A percentile compares a stretch with the other conserved stretches of the same genome.
These are phyloP conservation scores for Brassicogethes aeneus DNA, from an alignment of 2,888 invertebrate species.

Conservation along the genomic window DNA sequence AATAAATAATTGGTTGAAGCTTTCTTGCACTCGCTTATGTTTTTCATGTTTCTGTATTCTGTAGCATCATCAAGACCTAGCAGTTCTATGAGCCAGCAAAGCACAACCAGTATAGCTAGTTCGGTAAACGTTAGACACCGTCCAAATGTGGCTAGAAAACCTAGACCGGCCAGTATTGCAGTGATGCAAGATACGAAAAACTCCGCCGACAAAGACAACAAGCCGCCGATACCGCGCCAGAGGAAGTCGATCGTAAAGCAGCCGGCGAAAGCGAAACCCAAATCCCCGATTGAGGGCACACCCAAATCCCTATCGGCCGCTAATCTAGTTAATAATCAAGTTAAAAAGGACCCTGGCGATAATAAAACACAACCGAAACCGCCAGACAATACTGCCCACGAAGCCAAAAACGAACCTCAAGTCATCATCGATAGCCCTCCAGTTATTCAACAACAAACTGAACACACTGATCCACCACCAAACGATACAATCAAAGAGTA, in stretches of 20 bases:
- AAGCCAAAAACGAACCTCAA: background rate
- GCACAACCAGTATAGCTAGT: constrained; percentile 52
- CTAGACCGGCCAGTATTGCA: constrained; percentile 73
- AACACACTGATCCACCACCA: no score
- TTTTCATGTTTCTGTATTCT: background rate
- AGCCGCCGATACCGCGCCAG: constrained; percentile 44
- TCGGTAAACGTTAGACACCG: constrained; percentile 50
- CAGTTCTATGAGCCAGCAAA: constrained; percentile 73
- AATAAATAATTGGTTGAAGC: background rate
- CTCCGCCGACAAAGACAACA: constrained; percentile 34
- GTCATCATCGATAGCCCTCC: background rate
- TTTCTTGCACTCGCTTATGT: background rate
- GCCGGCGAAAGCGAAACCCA: constrained; percentile 11
- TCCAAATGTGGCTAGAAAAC: constrained; percentile 56
- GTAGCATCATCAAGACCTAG: constrained; percentile 73
- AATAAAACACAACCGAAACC: constrained; percentile 16
- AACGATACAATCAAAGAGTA: constrained; percentile 13
- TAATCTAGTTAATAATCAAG: constrained; percentile 5
- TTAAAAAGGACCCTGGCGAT: constrained; percentile 8
- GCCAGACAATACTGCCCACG: constrained; percentile 14
- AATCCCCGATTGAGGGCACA: constrained; percentile 22
- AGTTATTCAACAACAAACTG: background rate
- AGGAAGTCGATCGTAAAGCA: constrained; percentile 32
- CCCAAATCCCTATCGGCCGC: constrained; percentile 17
- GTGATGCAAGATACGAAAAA: constrained; percentile 46